phyloP scores from a whole-genome alignment of 2,888 invertebrate genomes.

The Diarsia rubi region DNA sequence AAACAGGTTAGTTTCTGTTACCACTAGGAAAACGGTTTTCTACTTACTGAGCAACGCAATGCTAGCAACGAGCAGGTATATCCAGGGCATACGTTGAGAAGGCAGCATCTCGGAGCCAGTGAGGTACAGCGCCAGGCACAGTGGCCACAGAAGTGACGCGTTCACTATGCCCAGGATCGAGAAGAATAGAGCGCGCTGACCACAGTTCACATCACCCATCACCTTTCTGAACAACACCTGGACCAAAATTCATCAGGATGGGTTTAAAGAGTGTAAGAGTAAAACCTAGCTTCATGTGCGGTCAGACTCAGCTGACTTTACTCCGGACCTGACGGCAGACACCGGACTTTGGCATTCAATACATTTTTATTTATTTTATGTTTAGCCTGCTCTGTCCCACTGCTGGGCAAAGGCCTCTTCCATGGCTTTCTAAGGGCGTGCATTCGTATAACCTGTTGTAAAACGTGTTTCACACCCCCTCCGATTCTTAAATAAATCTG shows the following conservation, averaged over 20 bases:
- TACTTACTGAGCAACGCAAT: constrained; percentile 94
- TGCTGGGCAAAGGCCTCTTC: too few relatives aligned
- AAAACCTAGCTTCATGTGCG: background rate
- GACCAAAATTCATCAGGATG: background rate
- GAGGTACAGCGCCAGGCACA: constrained; percentile 96
- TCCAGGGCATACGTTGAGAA: constrained; percentile 97
- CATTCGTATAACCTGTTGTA: background rate
- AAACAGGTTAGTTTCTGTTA: background rate
- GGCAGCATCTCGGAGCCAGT: constrained; percentile 96
- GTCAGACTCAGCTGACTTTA: background rate
- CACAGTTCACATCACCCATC: constrained; percentile 97
- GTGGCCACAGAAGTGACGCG: constrained; percentile 97
- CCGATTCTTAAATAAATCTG: background rate
- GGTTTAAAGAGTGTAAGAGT: background rate
- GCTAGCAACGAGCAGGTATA: constrained; percentile 95
- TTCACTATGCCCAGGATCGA: constrained; percentile 97
- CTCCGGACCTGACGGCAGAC: background rate
- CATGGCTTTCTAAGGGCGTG: background rate
- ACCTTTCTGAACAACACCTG: constrained; percentile 98
- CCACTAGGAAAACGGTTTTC: background rate
- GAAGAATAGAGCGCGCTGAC: constrained; percentile 98
- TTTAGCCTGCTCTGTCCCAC: too few relatives aligned
- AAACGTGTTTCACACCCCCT: background rate
- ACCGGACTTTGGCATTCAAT: background rate
- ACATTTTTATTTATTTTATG: background rate